Evolutionary conservation across 2,113 vertebrate species (phyloP).

Genomic region (Azemiops feae): DNA sequence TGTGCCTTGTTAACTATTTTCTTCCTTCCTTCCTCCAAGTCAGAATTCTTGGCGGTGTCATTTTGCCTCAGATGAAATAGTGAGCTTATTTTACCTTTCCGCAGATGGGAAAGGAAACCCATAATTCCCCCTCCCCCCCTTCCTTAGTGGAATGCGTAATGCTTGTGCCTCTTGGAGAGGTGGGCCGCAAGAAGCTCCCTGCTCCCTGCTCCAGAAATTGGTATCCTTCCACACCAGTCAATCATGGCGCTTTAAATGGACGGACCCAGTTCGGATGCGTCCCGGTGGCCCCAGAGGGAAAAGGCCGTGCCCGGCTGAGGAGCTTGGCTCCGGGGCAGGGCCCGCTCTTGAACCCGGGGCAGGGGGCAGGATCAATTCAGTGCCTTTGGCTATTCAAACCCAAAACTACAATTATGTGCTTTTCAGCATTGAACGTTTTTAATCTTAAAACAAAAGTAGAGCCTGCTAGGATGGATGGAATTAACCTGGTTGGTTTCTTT

Average conservation of each 20-base stretch:
- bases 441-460: conserved; percentile 29
- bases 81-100: background rate
- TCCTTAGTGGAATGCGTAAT: background rate
- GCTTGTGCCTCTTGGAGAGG: background rate
- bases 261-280: too few relatives aligned
- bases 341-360: background rate
- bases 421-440: conserved; percentile 47
- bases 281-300: too few relatives aligned
- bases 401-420: conserved; percentile 47
- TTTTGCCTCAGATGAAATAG: background rate
- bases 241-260: background rate
- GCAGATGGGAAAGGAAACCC: background rate
- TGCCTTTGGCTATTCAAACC: conserved; percentile 55
- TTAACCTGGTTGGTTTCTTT: conserved; percentile 61
- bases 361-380: background rate
- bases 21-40: conserved; percentile 57
- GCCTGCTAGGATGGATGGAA: conserved; percentile 56
- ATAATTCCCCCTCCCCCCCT: background rate
- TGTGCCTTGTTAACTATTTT: conserved; percentile 87
- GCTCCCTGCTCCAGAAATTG: background rate
- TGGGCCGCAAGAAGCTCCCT: background rate
- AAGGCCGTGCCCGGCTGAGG: background rate
- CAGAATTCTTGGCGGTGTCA: background rate
- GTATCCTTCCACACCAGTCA: background rate
- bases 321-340: too few relatives aligned